Percentiles rank a stretch among this genome's conserved stretches.
These are phyloP conservation scores for Dicaeum eximium DNA, from an alignment of 2,113 vertebrate genomes.

Conservation along the genomic window DNA sequence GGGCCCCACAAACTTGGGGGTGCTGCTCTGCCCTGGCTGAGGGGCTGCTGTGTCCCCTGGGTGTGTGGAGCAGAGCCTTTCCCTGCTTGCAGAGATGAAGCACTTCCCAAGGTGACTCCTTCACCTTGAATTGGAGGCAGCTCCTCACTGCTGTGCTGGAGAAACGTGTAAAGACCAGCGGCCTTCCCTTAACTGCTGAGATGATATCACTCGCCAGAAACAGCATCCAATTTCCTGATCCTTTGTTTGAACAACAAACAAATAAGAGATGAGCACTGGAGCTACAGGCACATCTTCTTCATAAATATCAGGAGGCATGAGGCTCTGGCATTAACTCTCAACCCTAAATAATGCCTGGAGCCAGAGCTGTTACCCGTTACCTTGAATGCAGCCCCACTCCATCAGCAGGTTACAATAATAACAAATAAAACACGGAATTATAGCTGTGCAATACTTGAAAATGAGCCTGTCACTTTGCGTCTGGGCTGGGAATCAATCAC, in stretches of 20 bases:
- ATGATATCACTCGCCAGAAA: slow-evolving; percentile 29
- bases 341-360: slow-evolving; percentile 45
- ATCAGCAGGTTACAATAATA: slow-evolving; percentile 63
- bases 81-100: not conserved
- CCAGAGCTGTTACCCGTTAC: not conserved
- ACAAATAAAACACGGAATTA: slow-evolving; percentile 61
- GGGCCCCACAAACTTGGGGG: not conserved
- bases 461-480: slow-evolving; percentile 57
- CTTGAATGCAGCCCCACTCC: slow-evolving; percentile 14
- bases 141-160: not conserved
- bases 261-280: slow-evolving; percentile 3
- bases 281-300: slow-evolving; percentile 47
- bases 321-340: not conserved
- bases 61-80: not conserved
- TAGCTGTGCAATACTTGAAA: slow-evolving; percentile 38
- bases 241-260: slow-evolving; percentile 67
- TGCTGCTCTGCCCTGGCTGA: not conserved
- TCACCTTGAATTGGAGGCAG: not conserved
- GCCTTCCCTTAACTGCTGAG: slow-evolving; percentile 15
- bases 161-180: not conserved
- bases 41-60: accelerated
- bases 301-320: slow-evolving; percentile 43
- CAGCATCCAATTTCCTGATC: slow-evolving; percentile 61
- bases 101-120: not conserved
- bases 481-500: slow-evolving; percentile 50